These are phyloP conservation scores for Dendroctonus ponderosae DNA, from an alignment of 1,140 invertebrate genomes.

Conservation along the genomic window DNA sequence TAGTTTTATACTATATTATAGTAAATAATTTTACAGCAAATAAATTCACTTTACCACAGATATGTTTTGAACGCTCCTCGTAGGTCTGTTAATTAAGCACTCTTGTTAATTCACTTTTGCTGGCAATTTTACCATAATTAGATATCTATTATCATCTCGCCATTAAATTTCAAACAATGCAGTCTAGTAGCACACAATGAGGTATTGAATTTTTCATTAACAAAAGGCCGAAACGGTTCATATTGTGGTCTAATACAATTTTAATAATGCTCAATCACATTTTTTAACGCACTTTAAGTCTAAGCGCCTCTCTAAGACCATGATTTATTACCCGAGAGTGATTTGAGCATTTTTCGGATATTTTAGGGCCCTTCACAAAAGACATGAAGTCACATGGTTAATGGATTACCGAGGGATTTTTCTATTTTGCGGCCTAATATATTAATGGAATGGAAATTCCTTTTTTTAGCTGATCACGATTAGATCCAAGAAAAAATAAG, in stretches of 20 bases:
- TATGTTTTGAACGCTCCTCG: too few relatives aligned
- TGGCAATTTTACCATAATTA: too few relatives aligned
- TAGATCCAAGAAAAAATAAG: background rate
- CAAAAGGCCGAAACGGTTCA: too few relatives aligned
- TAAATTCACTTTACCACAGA: too few relatives aligned
- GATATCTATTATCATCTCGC: too few relatives aligned
- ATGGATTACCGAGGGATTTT: conserved; percentile 5
- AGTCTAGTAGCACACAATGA: too few relatives aligned
- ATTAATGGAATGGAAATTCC: conserved; percentile 1
- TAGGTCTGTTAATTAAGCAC: too few relatives aligned
- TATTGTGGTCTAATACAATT: conserved; percentile 1
- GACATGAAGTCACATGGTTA: conserved; percentile 9
- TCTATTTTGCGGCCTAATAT: background rate
- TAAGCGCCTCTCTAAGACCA: conserved; percentile 1
- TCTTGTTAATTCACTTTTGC: too few relatives aligned
- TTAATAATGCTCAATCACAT: conserved; percentile 14
- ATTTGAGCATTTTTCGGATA: conserved; percentile 9
- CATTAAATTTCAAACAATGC: too few relatives aligned
- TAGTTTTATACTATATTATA: too few relatives aligned
- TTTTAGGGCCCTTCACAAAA: conserved; percentile 7
- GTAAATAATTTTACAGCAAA: too few relatives aligned
- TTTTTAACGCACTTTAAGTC: conserved; percentile 7
- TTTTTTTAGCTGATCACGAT: background rate
- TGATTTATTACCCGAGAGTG: conserved; percentile 8
- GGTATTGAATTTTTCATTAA: too few relatives aligned